These are phyloP conservation scores for Bubo bubo DNA, from an alignment of 2,113 vertebrate genomes.

Conservation along the genomic window DNA sequence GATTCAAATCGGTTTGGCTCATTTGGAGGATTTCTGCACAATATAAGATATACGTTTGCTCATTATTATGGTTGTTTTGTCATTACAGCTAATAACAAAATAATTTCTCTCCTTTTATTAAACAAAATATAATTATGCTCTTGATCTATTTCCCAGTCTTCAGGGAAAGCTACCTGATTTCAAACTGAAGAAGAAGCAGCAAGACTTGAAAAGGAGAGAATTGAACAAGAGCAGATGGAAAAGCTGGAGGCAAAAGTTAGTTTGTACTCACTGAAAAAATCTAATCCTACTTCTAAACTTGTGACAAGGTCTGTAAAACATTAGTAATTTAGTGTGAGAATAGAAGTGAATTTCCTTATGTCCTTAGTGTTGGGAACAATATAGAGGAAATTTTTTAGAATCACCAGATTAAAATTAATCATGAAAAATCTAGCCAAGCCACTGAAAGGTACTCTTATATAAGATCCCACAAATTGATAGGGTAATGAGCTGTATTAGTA, in stretches of 20 bases:
- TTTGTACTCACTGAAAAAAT: not conserved
- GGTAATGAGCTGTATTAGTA: not conserved
- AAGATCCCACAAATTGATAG: not conserved
- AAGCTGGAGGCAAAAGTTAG: conserved; percentile 83
- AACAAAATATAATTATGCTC: not conserved
- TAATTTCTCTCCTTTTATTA: not conserved
- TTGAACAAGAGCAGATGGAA: conserved; percentile 72
- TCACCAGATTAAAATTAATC: not conserved
- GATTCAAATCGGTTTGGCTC: not conserved
- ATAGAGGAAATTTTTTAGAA: not conserved
- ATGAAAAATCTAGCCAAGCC: not conserved
- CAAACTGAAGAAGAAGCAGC: conserved; percentile 76
- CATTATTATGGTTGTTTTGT: not conserved
- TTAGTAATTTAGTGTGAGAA: not conserved
- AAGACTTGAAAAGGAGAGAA: conserved; percentile 75
- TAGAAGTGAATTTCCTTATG: not conserved
- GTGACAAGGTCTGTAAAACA: not conserved
- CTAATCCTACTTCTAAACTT: not conserved
- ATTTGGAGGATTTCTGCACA: not conserved
- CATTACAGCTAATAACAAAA: not conserved
- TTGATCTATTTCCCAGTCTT: not conserved
- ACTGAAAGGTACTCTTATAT: not conserved
- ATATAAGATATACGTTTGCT: not conserved
- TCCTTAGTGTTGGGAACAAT: not conserved
- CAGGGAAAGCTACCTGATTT: conserved; percentile 78